Evolutionary conservation across 1,140 invertebrate genomes (phyloP), one percentile per base, ranked within the genome.

Genomic region (Ceratosolen solmsi): DNA sequence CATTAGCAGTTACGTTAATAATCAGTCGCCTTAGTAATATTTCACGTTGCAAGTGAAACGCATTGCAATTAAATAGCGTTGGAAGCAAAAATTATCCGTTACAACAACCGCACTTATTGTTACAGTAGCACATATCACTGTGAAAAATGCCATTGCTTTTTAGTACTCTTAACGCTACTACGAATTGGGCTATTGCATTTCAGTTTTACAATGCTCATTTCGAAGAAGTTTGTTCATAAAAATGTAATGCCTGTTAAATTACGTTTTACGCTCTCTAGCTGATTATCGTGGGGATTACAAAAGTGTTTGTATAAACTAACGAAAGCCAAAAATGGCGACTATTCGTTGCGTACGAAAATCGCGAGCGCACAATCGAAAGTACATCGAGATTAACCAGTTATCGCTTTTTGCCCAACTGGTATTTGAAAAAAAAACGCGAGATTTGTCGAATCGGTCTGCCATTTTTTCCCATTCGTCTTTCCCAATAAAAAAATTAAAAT

Each of bases 111-210:
- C 27, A 58, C 38, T 46, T 25, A 46, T 33, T 46, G 15, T 30
- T 63, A 38, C 17, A 63, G 27, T 60, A 49, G 36, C n/a, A 76
- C 46, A 63, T 20, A 56, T 68, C 63, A 71, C 56, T 79, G 71
- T 25, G 77, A 79, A 49, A 25, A 30, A 33, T 27, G 65, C 33
- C 22, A 79, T 79, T 70, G 38, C 27, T 41, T 78, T 70, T 70
- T 70, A 79, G 33, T 79, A 56, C 2, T 7, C 33, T 46, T 71
- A 56, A 71, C 30, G 51, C 60, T 51, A 0, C 49, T 27, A 9
- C 65, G 33, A 78, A 70, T 71, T 68, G 63, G 49, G 33, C 46
- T 36, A 74, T 74, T 41, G 51, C 41, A 41, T 51, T 38, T 36
- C 38, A 20, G 58, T 70, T 56, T 71, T 56, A 7, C 65, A 38